Percentiles rank a stretch among this genome's conserved stretches.
phyloP scores from a whole-genome alignment of 1,140 invertebrate species.

The Tetranychus urticae region DNA sequence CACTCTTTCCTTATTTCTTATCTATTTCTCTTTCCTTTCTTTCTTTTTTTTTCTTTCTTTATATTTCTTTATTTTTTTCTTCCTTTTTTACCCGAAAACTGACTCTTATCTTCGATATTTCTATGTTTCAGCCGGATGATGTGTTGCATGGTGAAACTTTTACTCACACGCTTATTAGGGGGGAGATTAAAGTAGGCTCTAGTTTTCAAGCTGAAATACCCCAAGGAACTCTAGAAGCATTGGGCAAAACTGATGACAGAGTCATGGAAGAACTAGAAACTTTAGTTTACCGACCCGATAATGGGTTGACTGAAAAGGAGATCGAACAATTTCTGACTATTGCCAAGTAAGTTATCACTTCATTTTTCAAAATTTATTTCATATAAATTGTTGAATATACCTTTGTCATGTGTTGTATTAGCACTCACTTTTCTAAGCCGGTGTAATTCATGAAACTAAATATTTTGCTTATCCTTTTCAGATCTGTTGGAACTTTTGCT shows the following conservation, averaged over 20 bases:
- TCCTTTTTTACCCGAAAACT: no score
- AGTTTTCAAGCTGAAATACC: constrained; percentile 75
- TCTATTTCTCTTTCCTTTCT: no score
- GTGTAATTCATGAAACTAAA: no score
- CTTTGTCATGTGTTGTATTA: background rate
- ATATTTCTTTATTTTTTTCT: no score
- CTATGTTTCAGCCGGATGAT: no score
- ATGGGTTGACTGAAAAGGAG: constrained; percentile 70
- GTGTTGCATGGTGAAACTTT: no score
- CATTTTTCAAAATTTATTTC: background rate
- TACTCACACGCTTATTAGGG: constrained; percentile 17
- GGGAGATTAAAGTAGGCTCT: constrained; percentile 76
- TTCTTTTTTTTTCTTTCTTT: no score
- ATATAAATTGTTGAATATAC: no score
- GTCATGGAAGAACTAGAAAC: constrained; percentile 59
- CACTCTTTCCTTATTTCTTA: no score
- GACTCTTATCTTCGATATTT: no score
- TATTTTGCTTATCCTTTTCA: constrained; percentile 11
- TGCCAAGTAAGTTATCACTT: constrained; percentile 31
- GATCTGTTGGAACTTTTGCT: constrained; percentile 94
- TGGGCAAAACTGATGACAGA: constrained; percentile 47
- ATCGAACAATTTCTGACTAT: constrained; percentile 97
- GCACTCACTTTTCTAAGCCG: background rate
- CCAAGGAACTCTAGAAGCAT: constrained; percentile 13
- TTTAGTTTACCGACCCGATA: constrained; percentile 74